Conservation (phyloP, 2,888 invertebrate species). For the Patella depressa region DNA sequence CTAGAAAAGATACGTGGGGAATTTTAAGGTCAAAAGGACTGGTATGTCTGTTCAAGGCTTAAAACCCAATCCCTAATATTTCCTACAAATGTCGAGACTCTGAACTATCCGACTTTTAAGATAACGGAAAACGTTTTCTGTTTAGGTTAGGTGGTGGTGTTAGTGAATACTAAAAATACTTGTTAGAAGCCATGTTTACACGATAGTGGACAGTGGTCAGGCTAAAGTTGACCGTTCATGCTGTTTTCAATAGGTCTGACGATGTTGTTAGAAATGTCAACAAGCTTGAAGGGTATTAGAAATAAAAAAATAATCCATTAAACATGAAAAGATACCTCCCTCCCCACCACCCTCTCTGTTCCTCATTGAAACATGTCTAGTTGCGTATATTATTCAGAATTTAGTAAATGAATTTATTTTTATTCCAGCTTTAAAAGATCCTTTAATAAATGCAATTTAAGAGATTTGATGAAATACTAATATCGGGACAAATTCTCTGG, state of each 20-base stretch:
- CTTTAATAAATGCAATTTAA: too few relatives aligned
- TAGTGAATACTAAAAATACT: constrained; percentile 4
- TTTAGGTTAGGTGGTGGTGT: neutral
- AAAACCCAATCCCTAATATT: neutral
- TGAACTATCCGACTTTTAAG: constrained; percentile 4
- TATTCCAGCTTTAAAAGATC: too few relatives aligned
- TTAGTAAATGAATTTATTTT: too few relatives aligned
- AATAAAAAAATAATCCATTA: too few relatives aligned
- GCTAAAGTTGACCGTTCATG: neutral
- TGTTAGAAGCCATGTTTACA: neutral
- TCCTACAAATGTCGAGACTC: neutral
- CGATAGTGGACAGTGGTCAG: neutral
- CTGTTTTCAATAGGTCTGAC: neutral
- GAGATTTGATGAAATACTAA: too few relatives aligned
- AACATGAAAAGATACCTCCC: too few relatives aligned
- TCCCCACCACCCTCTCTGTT: too few relatives aligned
- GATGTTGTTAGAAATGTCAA: neutral
- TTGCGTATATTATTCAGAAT: too few relatives aligned
- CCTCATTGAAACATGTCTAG: too few relatives aligned
- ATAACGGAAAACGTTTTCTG: neutral
- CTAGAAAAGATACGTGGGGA: too few relatives aligned
- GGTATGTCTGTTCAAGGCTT: neutral
- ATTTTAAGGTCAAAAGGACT: too few relatives aligned
- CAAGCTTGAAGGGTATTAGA: neutral
- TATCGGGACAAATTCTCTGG: too few relatives aligned